Evolutionary conservation across 2,113 vertebrate genomes (phyloP).

Genomic region (Eidolon helvum): DNA sequence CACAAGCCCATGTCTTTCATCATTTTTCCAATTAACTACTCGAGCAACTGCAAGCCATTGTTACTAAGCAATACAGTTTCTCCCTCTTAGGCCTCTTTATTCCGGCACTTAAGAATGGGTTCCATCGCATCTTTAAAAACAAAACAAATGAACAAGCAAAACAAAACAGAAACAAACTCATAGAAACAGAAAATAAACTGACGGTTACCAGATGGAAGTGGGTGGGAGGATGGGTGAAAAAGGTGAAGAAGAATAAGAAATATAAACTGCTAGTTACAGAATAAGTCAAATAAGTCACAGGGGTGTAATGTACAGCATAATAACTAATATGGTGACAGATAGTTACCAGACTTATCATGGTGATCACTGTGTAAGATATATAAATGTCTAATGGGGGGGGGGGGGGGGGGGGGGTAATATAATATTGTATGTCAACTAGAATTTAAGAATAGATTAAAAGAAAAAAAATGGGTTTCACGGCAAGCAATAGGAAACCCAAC

Average conservation of each 20-base stretch:
- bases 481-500: neutral
- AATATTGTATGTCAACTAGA: neutral
- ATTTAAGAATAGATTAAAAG: neutral
- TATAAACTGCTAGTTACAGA: neutral
- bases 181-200: neutral
- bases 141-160: neutral
- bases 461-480: neutral
- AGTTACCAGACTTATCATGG: neutral
- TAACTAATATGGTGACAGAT: neutral
- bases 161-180: neutral
- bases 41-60: neutral
- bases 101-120: neutral
- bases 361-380: neutral
- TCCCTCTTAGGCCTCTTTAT: neutral
- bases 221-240: neutral
- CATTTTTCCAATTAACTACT: conserved; percentile 38
- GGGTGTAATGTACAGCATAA: neutral
- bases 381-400: neutral
- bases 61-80: neutral
- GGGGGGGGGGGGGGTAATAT: too few species aligned
- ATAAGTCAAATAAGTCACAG: neutral
- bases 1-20: neutral
- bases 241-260: neutral
- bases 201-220: neutral
- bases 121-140: neutral